Evolutionary conservation across 2,888 invertebrate species (phyloP).

Genomic region (Drosophila recens): DNA sequence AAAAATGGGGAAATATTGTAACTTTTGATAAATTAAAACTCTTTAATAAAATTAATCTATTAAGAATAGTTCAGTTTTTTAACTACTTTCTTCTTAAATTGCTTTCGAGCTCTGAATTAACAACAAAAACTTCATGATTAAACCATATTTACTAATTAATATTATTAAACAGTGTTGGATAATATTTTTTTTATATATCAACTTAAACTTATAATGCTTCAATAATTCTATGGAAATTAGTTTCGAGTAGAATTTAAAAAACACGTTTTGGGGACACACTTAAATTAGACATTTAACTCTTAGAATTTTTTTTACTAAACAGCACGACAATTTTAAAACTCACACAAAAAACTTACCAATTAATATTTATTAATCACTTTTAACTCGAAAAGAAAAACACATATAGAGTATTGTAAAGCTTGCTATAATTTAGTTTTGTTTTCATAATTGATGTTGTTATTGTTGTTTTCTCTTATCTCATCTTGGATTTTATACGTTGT

Average conservation of each 20-base stretch:
- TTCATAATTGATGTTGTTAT: constrained; percentile 16
- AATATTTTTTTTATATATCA: background rate
- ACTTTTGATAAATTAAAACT: background rate
- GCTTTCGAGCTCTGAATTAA: too few relatives aligned
- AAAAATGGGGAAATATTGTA: background rate
- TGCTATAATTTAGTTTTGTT: background rate
- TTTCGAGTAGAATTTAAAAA: background rate
- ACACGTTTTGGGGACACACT: background rate
- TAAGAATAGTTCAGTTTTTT: background rate
- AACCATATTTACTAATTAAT: background rate
- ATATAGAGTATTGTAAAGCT: constrained; percentile 8
- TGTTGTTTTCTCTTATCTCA: constrained; percentile 14
- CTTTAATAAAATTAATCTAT: background rate
- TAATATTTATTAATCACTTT: constrained; percentile 6
- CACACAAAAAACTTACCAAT: background rate
- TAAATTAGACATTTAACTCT: background rate
- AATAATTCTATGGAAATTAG: background rate
- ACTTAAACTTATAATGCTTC: background rate
- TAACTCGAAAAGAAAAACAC: background rate
- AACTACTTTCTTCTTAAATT: background rate
- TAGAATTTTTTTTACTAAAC: background rate
- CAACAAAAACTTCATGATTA: background rate
- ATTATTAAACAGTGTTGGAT: constrained; percentile 1
- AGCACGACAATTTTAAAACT: background rate
- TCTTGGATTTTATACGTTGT: background rate